Evolutionary conservation across 1,140 invertebrate genomes (phyloP).

Genomic region (Oreohelix idahoensis): DNA sequence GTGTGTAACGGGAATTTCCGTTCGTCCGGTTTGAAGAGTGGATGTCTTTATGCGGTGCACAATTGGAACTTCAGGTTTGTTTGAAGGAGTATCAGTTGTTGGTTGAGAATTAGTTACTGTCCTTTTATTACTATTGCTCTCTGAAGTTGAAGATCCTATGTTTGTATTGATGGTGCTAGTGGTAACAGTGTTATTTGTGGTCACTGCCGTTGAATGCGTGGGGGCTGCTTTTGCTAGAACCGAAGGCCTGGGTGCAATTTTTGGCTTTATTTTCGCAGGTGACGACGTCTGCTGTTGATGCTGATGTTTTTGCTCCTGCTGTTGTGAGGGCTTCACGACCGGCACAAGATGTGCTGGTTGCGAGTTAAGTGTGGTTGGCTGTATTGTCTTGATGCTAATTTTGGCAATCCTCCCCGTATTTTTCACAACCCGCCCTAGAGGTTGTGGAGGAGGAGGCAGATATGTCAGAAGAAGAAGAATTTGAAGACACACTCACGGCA

Average conservation of each 20-base stretch:
- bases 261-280: background rate
- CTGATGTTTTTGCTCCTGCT: background rate
- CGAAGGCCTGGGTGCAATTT: constrained; percentile 4
- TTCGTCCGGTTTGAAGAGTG: background rate
- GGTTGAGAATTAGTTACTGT: background rate
- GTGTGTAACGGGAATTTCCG: background rate
- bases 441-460: background rate
- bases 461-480: background rate
- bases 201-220: background rate
- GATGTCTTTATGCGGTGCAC: background rate
- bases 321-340: background rate
- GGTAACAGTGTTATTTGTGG: background rate
- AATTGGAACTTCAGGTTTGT: background rate
- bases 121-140: background rate
- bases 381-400: background rate
- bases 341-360: background rate
- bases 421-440: background rate
- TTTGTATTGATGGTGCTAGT: background rate
- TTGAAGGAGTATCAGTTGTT: background rate
- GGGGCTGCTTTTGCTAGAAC: background rate
- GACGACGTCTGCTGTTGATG: background rate
- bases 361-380: background rate
- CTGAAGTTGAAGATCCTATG: background rate
- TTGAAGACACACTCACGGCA: background rate
- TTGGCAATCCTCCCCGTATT: too few relatives aligned